A percentile compares a stretch with the other conserved stretches of the same genome.
phyloP scores from a whole-genome alignment of 2,797 vertebrate genomes.

The Hemitrygon akajei region DNA sequence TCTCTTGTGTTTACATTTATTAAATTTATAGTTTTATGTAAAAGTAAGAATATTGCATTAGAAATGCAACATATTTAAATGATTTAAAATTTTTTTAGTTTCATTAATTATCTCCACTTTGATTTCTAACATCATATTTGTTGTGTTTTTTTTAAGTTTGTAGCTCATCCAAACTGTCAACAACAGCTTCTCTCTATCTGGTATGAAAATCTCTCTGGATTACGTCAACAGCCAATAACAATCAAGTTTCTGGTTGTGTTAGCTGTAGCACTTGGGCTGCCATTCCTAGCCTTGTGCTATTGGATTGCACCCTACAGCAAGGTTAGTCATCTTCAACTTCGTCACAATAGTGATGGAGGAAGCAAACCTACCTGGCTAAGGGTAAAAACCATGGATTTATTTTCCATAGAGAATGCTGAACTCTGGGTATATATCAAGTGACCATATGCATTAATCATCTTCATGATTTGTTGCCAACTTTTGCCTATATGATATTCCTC shows the following conservation, averaged over 20 bases:
- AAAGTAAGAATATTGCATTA: slow-evolving; percentile 1
- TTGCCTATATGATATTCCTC: neutral
- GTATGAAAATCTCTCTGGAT: slow-evolving; percentile 88
- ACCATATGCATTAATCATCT: neutral
- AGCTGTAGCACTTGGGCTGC: slow-evolving; percentile 78
- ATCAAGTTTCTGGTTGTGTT: slow-evolving; percentile 89
- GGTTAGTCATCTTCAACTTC: slow-evolving; percentile 56
- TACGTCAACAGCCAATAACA: slow-evolving; percentile 87
- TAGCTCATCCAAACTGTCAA: slow-evolving; percentile 97
- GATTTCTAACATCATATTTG: slow-evolving; percentile 22
- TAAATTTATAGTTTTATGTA: neutral
- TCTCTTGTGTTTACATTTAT: neutral
- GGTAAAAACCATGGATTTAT: neutral
- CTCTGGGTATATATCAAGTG: neutral
- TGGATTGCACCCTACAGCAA: slow-evolving; percentile 91
- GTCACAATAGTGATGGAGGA: neutral
- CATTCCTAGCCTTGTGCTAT: slow-evolving; percentile 81
- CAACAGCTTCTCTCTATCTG: slow-evolving; percentile 95
- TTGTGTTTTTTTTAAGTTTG: slow-evolving; percentile 67
- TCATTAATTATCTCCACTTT: slow-evolving; percentile 35
- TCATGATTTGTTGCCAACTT: neutral
- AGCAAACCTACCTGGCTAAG: neutral
- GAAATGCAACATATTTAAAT: slow-evolving; percentile 29
- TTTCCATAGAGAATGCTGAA: neutral
- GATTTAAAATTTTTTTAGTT: neutral